A percentile compares a stretch with the other conserved stretches of the same genome.
Evolutionary conservation across 2,888 invertebrate genomes (phyloP).

Genomic region (Idaea aversata): DNA sequence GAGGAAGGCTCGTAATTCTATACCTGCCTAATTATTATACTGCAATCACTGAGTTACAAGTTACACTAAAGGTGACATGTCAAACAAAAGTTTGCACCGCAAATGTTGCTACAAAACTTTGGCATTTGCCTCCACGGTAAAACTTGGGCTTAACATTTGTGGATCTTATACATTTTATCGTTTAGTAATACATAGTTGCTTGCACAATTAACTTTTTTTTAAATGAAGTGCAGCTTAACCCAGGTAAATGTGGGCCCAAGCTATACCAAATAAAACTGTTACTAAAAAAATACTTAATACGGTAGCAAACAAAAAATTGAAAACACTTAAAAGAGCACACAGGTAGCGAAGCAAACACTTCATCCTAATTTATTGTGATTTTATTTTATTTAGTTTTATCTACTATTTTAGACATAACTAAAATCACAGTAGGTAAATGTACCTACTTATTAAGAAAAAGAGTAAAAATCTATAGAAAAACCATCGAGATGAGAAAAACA

Average conservation of each 20-base stretch:
- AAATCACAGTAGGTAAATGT: not conserved
- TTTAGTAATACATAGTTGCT: not conserved
- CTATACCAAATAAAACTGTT: constrained; percentile 3
- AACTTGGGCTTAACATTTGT: too few relatives aligned
- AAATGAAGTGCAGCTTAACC: not conserved
- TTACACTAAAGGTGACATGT: too few relatives aligned
- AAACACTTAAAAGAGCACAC: constrained; percentile 38
- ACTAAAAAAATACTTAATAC: constrained; percentile 25
- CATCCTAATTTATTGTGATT: constrained; percentile 35
- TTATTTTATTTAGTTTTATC: not conserved
- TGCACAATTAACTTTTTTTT: not conserved
- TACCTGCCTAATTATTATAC: constrained; percentile 3
- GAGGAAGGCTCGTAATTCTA: not conserved
- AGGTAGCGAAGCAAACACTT: constrained; percentile 50
- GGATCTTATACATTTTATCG: too few relatives aligned
- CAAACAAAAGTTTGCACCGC: too few relatives aligned
- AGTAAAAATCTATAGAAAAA: too few relatives aligned
- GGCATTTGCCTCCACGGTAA: too few relatives aligned
- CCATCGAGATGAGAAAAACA: too few relatives aligned
- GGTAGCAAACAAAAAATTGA: constrained; percentile 43
- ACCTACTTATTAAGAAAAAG: too few relatives aligned
- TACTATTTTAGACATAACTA: not conserved
- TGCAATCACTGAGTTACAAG: not conserved
- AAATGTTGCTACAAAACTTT: too few relatives aligned
- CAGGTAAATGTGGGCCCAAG: not conserved